These are phyloP conservation scores for Diadromus collaris DNA, from an alignment of 2,888 invertebrate species.

Conservation along the genomic window DNA sequence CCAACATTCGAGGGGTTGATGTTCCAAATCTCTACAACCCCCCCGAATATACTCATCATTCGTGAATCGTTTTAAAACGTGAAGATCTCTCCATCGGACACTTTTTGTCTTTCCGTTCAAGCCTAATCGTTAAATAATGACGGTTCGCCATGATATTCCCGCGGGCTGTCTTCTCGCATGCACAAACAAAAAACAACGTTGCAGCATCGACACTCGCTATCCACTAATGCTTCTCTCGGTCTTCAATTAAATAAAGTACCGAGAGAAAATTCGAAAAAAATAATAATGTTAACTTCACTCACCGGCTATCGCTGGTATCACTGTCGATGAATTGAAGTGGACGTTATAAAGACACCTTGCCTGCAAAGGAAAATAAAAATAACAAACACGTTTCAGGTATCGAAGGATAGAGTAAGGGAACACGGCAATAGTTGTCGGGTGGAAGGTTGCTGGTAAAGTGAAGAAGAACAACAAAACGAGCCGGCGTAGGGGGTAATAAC, in stretches of 20 bases:
- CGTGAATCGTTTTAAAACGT: slow-evolving; percentile 38
- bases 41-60: slow-evolving; percentile 29
- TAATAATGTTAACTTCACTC: neutral
- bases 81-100: slow-evolving; percentile 39
- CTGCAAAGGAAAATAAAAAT: neutral
- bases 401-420: slow-evolving; percentile 29
- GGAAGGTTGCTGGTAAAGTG: slow-evolving; percentile 34
- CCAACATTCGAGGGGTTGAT: slow-evolving; percentile 17
- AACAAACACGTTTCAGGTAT: neutral
- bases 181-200: slow-evolving; percentile 42
- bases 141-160: slow-evolving; percentile 58
- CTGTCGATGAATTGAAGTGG: neutral
- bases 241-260: slow-evolving; percentile 43
- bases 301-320: slow-evolving; percentile 9
- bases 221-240: slow-evolving; percentile 31
- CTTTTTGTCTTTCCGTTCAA: slow-evolving; percentile 61
- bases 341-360: neutral
- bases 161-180: slow-evolving; percentile 25
- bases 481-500: slow-evolving; percentile 78
- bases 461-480: slow-evolving; percentile 74
- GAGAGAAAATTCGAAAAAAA: slow-evolving; percentile 10
- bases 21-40: slow-evolving; percentile 47
- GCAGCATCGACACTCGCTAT: slow-evolving; percentile 42
- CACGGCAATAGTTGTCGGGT: slow-evolving; percentile 44
- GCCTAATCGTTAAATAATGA: slow-evolving; percentile 78